A percentile compares a stretch with the other conserved stretches of the same genome.
These are phyloP conservation scores for Drepanosiphum platanoidis DNA, from an alignment of 2,888 invertebrate genomes.

Conservation along the genomic window DNA sequence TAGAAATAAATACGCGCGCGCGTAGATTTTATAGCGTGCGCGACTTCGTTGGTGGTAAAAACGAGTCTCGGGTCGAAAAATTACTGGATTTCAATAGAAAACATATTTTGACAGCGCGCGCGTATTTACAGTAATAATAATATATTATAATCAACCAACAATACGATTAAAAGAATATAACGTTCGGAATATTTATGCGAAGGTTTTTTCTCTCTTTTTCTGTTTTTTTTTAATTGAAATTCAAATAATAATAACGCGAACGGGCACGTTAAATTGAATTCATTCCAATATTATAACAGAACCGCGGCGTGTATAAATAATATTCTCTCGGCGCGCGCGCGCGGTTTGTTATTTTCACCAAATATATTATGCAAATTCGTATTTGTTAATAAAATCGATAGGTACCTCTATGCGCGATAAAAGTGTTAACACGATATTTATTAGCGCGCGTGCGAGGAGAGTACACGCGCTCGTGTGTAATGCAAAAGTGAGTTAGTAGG, in stretches of 20 bases:
- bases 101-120: background rate
- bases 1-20: background rate
- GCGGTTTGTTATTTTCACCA: background rate
- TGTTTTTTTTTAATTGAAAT: background rate
- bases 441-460: background rate
- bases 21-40: background rate
- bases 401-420: background rate
- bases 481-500: conserved; percentile 23
- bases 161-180: no score
- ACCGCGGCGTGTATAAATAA: background rate
- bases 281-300: no score
- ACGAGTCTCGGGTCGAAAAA: background rate
- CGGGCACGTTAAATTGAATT: no score
- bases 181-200: no score
- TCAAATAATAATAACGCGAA: background rate
- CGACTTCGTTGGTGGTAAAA: conserved; percentile 25
- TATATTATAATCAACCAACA: background rate
- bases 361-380: background rate
- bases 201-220: no score
- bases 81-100: background rate
- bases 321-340: background rate
- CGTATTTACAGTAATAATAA: background rate
- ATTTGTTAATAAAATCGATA: background rate
- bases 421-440: conserved; percentile 22
- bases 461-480: background rate